A percentile compares a stretch with the other conserved stretches of the same genome.
Conservation (phyloP, 2,797 vertebrate species). For the Tokudaia tokunoshimensis region DNA sequence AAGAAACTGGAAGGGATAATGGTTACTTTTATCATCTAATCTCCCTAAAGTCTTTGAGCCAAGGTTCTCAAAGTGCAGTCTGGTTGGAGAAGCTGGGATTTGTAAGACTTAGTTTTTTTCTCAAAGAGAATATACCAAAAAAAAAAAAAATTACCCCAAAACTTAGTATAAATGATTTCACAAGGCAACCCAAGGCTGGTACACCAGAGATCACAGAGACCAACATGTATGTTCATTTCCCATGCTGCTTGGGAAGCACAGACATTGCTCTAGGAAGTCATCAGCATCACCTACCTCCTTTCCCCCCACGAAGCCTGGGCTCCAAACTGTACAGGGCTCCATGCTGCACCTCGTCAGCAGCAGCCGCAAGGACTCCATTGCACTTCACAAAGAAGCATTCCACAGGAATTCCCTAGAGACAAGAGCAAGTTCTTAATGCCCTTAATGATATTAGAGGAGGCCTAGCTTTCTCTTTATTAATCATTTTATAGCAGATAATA, state of each 20-base stretch:
- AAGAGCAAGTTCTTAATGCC: background rate
- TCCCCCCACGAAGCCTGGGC: conserved; percentile 94
- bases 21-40: background rate
- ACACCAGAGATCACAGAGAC: background rate
- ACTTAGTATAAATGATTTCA: conserved; percentile 3
- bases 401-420: conserved; percentile 86
- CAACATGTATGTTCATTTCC: background rate
- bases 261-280: background rate
- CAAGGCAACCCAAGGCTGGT: background rate
- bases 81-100: background rate
- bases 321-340: conserved; percentile 93
- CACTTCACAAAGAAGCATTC: conserved; percentile 92
- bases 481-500: background rate
- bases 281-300: conserved; percentile 92
- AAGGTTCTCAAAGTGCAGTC: background rate
- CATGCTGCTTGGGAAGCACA: background rate
- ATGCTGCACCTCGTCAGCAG: conserved; percentile 87
- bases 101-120: background rate
- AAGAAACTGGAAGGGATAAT: background rate
- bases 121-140: background rate
- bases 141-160: background rate
- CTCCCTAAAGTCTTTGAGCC: background rate
- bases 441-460: background rate
- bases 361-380: conserved; percentile 85
- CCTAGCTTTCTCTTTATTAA: background rate